phyloP scores from a whole-genome alignment of 2,797 vertebrate genomes.

The Cephalopachus bancanus region DNA sequence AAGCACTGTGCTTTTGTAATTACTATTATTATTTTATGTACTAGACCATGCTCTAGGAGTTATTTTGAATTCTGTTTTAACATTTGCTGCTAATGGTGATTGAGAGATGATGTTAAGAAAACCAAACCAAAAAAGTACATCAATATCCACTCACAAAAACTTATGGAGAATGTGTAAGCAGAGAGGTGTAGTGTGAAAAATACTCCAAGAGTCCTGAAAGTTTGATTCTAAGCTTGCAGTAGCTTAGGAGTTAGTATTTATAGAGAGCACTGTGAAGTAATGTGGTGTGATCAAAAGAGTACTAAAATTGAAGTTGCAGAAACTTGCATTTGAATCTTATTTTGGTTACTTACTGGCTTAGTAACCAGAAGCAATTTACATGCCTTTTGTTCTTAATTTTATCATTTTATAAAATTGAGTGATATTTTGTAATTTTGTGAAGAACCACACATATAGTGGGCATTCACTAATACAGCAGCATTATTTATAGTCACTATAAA shows the following conservation, averaged over 20 bases:
- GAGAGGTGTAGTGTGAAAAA: not conserved
- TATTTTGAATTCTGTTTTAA: not conserved
- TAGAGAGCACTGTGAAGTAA: not conserved
- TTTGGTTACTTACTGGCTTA: not conserved
- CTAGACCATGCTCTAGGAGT: not conserved
- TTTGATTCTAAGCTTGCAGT: not conserved
- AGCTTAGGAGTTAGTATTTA: not conserved
- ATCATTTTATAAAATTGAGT: not conserved
- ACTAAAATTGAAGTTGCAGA: not conserved
- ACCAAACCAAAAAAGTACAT: not conserved
- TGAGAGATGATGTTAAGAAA: not conserved
- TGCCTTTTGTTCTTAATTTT: not conserved
- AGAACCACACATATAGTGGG: not conserved
- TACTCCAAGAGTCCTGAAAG: not conserved
- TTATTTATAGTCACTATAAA: not conserved
- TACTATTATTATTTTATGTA: not conserved
- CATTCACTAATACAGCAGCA: not conserved
- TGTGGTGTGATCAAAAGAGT: not conserved
- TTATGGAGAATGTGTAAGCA: not conserved
- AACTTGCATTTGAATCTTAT: not conserved
- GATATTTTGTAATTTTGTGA: not conserved
- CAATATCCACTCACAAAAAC: not conserved
- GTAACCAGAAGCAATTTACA: not conserved
- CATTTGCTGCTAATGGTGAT: not conserved
- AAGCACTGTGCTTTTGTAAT: not conserved